Evolutionary conservation across 2,113 vertebrate species (phyloP), one percentile per base, ranked within the genome.

Genomic region (Amphiprion percula): DNA sequence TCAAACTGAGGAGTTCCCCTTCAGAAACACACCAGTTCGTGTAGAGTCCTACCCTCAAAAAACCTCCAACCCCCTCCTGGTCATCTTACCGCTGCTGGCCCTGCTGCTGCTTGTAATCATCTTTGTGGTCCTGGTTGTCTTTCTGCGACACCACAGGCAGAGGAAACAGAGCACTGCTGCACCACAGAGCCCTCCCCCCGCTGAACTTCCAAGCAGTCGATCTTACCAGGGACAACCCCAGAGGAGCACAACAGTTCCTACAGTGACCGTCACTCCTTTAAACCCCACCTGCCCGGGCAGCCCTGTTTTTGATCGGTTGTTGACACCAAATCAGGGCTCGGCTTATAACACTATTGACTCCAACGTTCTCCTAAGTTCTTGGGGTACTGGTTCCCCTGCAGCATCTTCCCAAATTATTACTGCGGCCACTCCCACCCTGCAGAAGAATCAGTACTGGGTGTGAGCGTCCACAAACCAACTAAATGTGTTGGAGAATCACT

Each of bases 401-500:
- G 87, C 82, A 11, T 89, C 95, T 65, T 87, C 92, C 41, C 94
- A 95, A 1, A 94, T 96, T 17, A 96, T 96, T 84, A 83, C 84
- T 68, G 94, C 93, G 67, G 87, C 94, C 74, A 95, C 96, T 72
- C 96, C 96, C 0, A 86, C 91, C 2, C 91, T 98, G 83, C 96
- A 95, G 77, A 90, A 47, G 70, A 95, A 76, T 89, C 97, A 98
- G n/a, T 98, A 97, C 28, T 98, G 97, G 96, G 97, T 99, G 8
- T 98, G 95, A 95, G 41, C 54, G 44, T 23, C 24, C 21, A 26
- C n/a, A 44, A 52, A 44, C 15, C 30, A 26, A 14, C 24, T 49
- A 0, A 4, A 37, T 10, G 17, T n/a, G 8, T 39, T 65, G 1
- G 47, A 58, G 10, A 62, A 49, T 21, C 16, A 37, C 26, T 28